These are phyloP conservation scores for Blastomussa wellsi DNA, from an alignment of 92 coral and sea anemone species.

Conservation along the genomic window DNA sequence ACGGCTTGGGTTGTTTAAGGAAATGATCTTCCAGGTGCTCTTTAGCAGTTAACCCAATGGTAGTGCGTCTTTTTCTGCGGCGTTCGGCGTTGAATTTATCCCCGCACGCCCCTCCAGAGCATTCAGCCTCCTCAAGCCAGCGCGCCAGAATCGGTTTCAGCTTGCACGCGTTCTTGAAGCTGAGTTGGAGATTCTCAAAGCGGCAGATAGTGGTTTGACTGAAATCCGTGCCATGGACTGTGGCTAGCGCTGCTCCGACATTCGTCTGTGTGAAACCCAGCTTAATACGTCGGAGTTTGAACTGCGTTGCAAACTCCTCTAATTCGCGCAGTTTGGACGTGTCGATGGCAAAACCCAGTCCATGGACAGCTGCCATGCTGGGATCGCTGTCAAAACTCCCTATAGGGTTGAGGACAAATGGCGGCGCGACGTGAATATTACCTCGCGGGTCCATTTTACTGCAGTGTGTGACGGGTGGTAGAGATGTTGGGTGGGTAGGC, in stretches of 20 bases:
- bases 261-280: slow-evolving; percentile 78
- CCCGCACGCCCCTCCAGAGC: slow-evolving; percentile 75
- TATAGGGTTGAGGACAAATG: slow-evolving; percentile 61
- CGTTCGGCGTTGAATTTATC: slow-evolving; percentile 82
- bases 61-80: slow-evolving; percentile 89
- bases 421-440: slow-evolving; percentile 65
- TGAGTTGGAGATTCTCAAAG: slow-evolving; percentile 72
- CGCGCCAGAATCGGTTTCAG: slow-evolving; percentile 85
- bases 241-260: slow-evolving; percentile 76
- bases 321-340: slow-evolving; percentile 85
- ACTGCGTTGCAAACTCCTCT: slow-evolving; percentile 86
- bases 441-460: slow-evolving; percentile 79
- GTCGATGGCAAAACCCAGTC: slow-evolving; percentile 81
- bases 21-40: slow-evolving; percentile 92
- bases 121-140: slow-evolving; percentile 89
- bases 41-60: slow-evolving; percentile 95
- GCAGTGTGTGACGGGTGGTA: slow-evolving; percentile 73
- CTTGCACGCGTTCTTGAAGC: slow-evolving; percentile 90
- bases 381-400: slow-evolving; percentile 53
- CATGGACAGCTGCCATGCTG: slow-evolving; percentile 43
- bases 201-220: slow-evolving; percentile 80
- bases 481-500: slow-evolving; percentile 60
- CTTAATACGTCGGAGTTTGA: slow-evolving; percentile 77
- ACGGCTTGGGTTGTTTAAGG: slow-evolving; percentile 92
- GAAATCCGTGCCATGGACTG: slow-evolving; percentile 78